Base-by-base conservation (phyloP, 2,888 invertebrate genomes). In the Diploptera punctata region DNA sequence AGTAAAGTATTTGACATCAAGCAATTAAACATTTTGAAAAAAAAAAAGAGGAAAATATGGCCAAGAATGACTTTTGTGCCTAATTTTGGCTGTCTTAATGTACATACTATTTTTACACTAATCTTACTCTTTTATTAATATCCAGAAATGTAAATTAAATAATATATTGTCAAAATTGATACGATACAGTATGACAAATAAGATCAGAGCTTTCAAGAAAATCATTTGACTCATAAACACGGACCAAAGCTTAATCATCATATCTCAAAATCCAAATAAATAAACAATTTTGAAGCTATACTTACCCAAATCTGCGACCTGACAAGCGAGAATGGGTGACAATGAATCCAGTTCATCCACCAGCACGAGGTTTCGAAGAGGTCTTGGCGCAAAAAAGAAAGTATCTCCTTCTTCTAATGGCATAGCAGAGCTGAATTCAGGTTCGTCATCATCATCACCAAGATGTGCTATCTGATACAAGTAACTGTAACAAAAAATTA, bases 391-490 rank as follows among this genome's bases (percentile, higher is more conserved):
- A 85, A 99, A 99, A 86, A 99, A 99, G 85, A 99, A 99, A 0
- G 98, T 99, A 81, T 99, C 99, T 7, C 98, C 99, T 83, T 99
- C 99, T 83, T 99, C 99, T 60, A 99, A 83, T 0, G 98, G 98
- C 94, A 98, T 98, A 1, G 97, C 97, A 18, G 98, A 98, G 82
- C 97, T 98, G 82, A 99, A 99, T 81, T 99, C 98, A 0, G 98
- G 95, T 80, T 99, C 99, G 82, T 98, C 99, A 82, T 99, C 99
- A 80, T 99, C 98, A 84, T 99, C 99, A 49, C 99, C 99, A 78
- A 99, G 87, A 84, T 98, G 97, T n/a, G 99, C 98, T 81, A 99
- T 99, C 87, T 99, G 99, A 81, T 99, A 99, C 19, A 99, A 84
- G 81, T 95, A 97, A 82, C 98, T 98, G 82, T 5, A 82, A 18